Evolutionary conservation across 1,140 invertebrate genomes (phyloP).

Genomic region (Zaprionus taronus): DNA sequence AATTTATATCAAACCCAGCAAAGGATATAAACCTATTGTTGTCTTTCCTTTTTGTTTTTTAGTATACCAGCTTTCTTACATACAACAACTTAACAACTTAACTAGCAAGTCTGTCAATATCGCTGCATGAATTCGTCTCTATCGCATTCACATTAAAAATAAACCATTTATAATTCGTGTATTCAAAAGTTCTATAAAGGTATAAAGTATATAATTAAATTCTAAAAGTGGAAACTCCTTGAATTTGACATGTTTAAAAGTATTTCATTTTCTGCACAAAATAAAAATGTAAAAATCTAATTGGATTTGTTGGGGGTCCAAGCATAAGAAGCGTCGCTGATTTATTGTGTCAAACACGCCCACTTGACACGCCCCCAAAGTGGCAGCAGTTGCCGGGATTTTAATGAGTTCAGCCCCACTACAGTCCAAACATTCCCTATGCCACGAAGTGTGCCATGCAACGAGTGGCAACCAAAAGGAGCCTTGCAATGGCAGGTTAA

Average conservation of each 20-base stretch:
- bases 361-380: conserved; percentile 25
- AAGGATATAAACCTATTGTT: no score
- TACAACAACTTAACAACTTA: no score
- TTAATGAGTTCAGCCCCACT: conserved; percentile 40
- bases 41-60: no score
- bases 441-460: neutral
- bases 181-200: no score
- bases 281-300: neutral
- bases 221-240: neutral
- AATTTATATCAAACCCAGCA: no score
- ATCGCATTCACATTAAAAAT: no score
- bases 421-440: conserved; percentile 23
- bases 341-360: conserved; percentile 65
- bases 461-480: conserved; percentile 10
- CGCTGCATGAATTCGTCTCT: no score
- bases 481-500: conserved; percentile 63
- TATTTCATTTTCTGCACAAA: neutral
- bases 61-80: no score
- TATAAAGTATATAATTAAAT: no score
- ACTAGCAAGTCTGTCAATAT: no score
- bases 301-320: neutral
- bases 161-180: no score
- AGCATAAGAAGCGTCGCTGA: conserved; percentile 45
- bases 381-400: conserved; percentile 13
- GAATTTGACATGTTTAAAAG: neutral